A percentile compares a stretch with the other conserved stretches of the same genome.
phyloP scores from a whole-genome alignment of 2,888 invertebrate species.

The Pediacus dermestoides region DNA sequence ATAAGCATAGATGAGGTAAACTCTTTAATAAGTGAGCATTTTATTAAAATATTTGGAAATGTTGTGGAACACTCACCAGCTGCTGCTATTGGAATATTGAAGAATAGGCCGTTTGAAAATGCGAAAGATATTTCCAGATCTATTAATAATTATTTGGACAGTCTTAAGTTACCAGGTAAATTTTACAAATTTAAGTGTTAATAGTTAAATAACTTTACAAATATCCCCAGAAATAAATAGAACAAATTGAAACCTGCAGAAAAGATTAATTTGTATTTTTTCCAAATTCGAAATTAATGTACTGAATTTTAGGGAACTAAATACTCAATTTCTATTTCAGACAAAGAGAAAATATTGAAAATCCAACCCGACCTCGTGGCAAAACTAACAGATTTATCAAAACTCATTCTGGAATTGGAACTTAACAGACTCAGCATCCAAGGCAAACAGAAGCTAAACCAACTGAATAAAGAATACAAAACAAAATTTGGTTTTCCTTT shows the following conservation, averaged over 20 bases:
- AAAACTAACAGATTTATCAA: constrained; percentile 53
- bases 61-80: constrained; percentile 60
- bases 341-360: constrained; percentile 55
- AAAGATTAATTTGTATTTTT: too few relatives aligned
- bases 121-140: constrained; percentile 52
- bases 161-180: constrained; percentile 53
- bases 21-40: constrained; percentile 52
- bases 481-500: constrained; percentile 66
- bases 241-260: too few relatives aligned
- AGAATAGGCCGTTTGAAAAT: constrained; percentile 54
- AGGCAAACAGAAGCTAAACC: constrained; percentile 53
- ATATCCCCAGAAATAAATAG: too few relatives aligned
- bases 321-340: constrained; percentile 51
- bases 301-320: too few relatives aligned
- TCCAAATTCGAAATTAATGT: too few relatives aligned
- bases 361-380: constrained; percentile 66
- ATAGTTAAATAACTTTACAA: too few relatives aligned
- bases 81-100: constrained; percentile 53
- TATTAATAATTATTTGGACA: constrained; percentile 56
- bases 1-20: constrained; percentile 55
- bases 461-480: constrained; percentile 57
- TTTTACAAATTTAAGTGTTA: too few relatives aligned
- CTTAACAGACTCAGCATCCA: constrained; percentile 53
- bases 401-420: constrained; percentile 58
- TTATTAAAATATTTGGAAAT: constrained; percentile 59